Evolutionary conservation across 2,113 vertebrate species (phyloP).

Genomic region (Phycodurus eques): DNA sequence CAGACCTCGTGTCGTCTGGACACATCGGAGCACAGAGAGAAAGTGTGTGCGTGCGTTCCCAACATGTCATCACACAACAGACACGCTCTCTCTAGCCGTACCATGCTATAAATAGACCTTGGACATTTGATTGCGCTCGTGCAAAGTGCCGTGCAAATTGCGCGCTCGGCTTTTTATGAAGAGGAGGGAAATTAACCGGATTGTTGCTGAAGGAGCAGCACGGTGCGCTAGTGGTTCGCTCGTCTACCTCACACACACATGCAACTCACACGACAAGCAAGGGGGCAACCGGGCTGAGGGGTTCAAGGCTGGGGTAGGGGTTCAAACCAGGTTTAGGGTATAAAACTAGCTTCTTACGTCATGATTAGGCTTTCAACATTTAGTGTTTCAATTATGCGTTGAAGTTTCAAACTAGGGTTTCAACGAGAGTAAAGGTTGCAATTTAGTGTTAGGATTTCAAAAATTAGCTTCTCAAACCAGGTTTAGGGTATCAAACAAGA

Average conservation of each 20-base stretch:
- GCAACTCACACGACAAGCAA: too few species aligned
- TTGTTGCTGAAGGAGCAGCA: neutral
- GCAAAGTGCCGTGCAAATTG: constrained; percentile 11
- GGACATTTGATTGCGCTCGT: constrained; percentile 32
- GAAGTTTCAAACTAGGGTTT: too few species aligned
- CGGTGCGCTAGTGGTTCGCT: neutral
- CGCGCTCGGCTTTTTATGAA: neutral
- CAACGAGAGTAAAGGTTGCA: too few species aligned
- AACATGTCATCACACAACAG: constrained; percentile 12
- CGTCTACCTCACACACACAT: neutral
- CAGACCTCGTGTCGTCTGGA: constrained; percentile 40
- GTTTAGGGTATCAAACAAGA: too few species aligned
- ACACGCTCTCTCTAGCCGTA: constrained; percentile 10
- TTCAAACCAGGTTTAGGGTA: too few species aligned
- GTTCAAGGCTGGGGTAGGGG: too few species aligned
- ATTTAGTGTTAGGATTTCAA: too few species aligned
- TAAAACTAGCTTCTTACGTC: too few species aligned
- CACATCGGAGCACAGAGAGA: constrained; percentile 4
- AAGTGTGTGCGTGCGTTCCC: neutral
- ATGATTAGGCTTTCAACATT: too few species aligned
- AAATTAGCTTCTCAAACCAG: too few species aligned
- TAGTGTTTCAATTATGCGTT: too few species aligned
- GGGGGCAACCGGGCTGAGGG: too few species aligned
- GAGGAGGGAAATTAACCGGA: neutral
- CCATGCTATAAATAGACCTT: constrained; percentile 42